Evolutionary conservation across 2,888 invertebrate species (phyloP).

Genomic region (Hydrotaea diabolus): DNA sequence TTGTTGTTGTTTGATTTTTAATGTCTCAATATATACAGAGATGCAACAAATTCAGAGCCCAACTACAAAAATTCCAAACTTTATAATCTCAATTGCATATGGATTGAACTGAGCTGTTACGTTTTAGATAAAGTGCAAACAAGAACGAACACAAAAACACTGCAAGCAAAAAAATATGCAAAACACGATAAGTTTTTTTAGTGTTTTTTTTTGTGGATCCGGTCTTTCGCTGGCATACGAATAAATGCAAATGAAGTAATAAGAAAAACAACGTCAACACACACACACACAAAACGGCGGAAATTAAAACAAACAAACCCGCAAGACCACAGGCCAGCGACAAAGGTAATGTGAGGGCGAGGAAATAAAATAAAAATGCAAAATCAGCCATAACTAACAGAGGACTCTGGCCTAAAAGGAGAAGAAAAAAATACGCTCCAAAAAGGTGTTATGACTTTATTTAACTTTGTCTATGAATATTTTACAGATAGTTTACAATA

Average conservation of each 20-base stretch:
- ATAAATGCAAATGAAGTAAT: conserved; percentile 27
- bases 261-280: neutral
- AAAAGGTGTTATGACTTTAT: conserved; percentile 60
- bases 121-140: conserved; percentile 61
- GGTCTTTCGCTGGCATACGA: neutral
- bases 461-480: conserved; percentile 53
- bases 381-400: neutral
- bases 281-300: neutral
- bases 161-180: neutral
- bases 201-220: conserved; percentile 29
- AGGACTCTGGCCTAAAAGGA: conserved; percentile 40
- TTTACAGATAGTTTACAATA: conserved; percentile 25
- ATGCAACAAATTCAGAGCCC: neutral
- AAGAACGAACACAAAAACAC: conserved; percentile 8
- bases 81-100: conserved; percentile 34
- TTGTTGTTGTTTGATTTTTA: neutral
- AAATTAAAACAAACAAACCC: neutral
- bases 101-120: conserved; percentile 62
- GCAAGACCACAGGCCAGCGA: neutral
- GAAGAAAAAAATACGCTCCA: too few relatives aligned
- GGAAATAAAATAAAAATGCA: neutral
- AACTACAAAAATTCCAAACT: neutral
- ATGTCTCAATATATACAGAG: neutral
- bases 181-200: conserved; percentile 14
- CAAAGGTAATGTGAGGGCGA: conserved; percentile 9